Conservation (phyloP, 2,888 invertebrate species). For the Trisateles emortualis region DNA sequence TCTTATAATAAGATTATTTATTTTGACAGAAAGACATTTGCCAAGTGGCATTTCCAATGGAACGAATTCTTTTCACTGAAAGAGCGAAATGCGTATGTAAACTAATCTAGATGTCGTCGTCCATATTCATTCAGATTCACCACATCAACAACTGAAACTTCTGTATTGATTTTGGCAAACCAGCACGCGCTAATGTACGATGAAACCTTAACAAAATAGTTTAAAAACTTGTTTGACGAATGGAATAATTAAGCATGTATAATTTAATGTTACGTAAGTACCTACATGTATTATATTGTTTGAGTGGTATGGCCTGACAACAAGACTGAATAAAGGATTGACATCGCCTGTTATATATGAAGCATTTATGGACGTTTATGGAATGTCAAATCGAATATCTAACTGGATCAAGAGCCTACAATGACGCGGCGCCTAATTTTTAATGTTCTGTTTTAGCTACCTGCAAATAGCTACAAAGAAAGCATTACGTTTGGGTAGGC, state of each 20-base stretch:
- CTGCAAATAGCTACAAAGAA: not conserved
- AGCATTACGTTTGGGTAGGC: not conserved
- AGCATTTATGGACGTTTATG: too few species aligned
- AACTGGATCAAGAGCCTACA: too few species aligned
- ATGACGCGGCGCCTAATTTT: too few species aligned
- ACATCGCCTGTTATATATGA: too few species aligned
- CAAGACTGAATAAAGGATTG: not conserved
- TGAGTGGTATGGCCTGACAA: not conserved
- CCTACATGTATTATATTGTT: not conserved
- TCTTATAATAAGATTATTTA: too few species aligned
- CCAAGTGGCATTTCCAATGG: too few species aligned
- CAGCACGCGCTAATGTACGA: constrained; percentile 3
- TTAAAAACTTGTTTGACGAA: constrained; percentile 11
- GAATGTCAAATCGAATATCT: too few species aligned
- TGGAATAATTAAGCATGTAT: constrained; percentile 14
- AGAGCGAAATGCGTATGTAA: too few species aligned
- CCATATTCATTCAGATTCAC: not conserved
- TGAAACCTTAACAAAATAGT: constrained; percentile 21
- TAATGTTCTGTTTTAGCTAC: not conserved
- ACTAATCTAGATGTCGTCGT: too few species aligned
- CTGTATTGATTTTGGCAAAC: constrained; percentile 12
- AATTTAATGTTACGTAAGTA: constrained; percentile 16
- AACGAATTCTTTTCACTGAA: too few species aligned
- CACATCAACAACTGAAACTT: not conserved
- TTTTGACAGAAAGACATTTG: too few species aligned